Evolutionary conservation across 2,888 invertebrate species (phyloP).

Genomic region (Polymixis lichenea): DNA sequence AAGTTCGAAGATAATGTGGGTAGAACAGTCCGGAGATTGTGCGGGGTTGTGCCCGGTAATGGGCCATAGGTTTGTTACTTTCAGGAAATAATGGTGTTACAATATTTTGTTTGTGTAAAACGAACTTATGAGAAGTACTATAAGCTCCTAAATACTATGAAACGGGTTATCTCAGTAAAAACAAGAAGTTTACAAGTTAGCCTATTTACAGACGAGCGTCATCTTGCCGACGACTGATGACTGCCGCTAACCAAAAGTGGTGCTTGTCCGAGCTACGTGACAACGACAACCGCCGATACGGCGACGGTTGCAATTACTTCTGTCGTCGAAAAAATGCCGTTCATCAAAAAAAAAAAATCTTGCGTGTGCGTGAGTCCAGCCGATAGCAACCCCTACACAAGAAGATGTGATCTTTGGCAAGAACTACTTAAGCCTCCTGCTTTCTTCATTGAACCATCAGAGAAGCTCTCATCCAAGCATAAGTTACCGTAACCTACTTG

Average conservation of each 20-base stretch:
- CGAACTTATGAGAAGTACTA: not conserved
- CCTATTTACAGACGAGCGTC: not conserved
- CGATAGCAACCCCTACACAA: no score
- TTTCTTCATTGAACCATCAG: no score
- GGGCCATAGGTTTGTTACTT: not conserved
- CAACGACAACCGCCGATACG: not conserved
- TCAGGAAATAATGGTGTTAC: not conserved
- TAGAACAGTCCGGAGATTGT: conserved; percentile 12
- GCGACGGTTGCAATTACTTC: not conserved
- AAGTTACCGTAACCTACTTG: no score
- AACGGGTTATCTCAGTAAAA: not conserved
- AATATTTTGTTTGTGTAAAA: not conserved
- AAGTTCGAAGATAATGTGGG: conserved; percentile 4
- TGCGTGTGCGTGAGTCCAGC: no score
- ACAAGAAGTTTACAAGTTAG: not conserved
- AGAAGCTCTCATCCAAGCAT: no score
- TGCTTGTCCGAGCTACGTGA: not conserved
- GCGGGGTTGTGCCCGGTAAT: conserved; percentile 16
- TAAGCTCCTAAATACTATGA: not conserved
- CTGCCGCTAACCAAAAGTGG: not conserved
- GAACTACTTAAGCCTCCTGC: no score
- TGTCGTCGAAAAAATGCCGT: not conserved
- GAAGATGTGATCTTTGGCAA: no score
- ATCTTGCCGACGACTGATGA: not conserved
- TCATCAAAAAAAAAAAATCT: not conserved